Evolutionary conservation across 2,113 vertebrate species (phyloP), one percentile per base, ranked within the genome.

Genomic region (Chamaea fasciata): DNA sequence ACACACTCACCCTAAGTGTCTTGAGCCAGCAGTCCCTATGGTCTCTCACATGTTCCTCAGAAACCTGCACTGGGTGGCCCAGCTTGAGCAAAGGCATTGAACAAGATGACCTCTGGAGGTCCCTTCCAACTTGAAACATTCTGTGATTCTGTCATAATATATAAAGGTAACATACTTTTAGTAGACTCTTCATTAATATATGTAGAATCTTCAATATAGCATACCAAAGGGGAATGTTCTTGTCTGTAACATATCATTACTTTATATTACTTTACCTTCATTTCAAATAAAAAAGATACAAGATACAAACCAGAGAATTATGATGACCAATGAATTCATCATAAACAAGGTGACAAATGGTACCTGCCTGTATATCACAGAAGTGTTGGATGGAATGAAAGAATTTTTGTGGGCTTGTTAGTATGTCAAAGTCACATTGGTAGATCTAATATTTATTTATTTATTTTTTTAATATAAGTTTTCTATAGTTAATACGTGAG

Each of bases 1-100:
- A 31, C 60, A 41, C 7, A 21, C 1, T 0, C 42, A 4, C 42
- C 24, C 2, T 1, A 14, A 50, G 50, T 30, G 7, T n/a, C 22
- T 31, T 23, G 13, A 13, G 35, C 35, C 42, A 30, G 42, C 42
- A 42, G 24, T 26, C 26, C 23, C 26, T 28, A 30, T 4, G 9
- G 42, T 26, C 16, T 57, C 15, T 42, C 35, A 13, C 6, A 10
- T 10, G 6, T 16, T 70, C 37, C 37, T 50, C 7, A 19, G 26
- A 75, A 83, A 71, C 5, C 10, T 55, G 14, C 12, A 83, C 50
- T 50, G 28, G 5, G 5, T 53, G 27, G 11, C 27, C 42, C 21
- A 90, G 24, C 14, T 27, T 30, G 10, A 70, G 46, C 22, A 37
- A 55, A 70, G 8, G 17, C 42, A 9, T 28, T 68, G n/a, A 57